These are phyloP conservation scores for Anthrax anthrax DNA, from an alignment of 2,888 invertebrate genomes.

Conservation along the genomic window DNA sequence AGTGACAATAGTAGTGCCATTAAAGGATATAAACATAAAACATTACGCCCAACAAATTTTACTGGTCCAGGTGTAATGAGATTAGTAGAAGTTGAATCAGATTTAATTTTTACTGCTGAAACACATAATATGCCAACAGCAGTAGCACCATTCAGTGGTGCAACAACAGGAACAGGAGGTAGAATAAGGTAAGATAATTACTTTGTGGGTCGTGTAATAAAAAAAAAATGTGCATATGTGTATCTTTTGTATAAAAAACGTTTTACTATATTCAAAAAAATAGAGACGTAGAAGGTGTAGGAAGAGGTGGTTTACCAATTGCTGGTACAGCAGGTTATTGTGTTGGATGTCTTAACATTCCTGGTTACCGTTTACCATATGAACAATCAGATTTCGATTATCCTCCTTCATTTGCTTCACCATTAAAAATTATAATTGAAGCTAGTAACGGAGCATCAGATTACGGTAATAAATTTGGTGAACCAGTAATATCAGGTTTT, in stretches of 20 bases:
- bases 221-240: too few species aligned
- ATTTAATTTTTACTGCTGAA: conserved; percentile 95
- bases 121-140: conserved; percentile 98
- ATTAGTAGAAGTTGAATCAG: conserved; percentile 46
- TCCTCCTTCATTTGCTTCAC: conserved; percentile 79
- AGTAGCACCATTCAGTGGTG: conserved; percentile 94
- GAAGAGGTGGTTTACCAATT: conserved; percentile 83
- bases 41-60: conserved; percentile 49
- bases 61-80: conserved; percentile 47
- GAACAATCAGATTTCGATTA: conserved; percentile 62
- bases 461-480: conserved; percentile 98
- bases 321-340: conserved; percentile 95
- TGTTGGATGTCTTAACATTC: conserved; percentile 83
- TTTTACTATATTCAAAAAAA: too few species aligned
- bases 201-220: too few species aligned
- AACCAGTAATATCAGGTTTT: conserved; percentile 86
- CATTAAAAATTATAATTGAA: conserved; percentile 80
- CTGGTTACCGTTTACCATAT: conserved; percentile 83
- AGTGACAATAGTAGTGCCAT: conserved; percentile 96
- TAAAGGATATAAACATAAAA: conserved; percentile 57
- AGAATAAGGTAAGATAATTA: conserved; percentile 45
- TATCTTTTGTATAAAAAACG: too few species aligned
- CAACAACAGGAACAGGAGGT: conserved; percentile 95
- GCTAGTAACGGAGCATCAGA: conserved; percentile 97
- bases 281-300: conserved; percentile 89